A percentile compares a stretch with the other conserved stretches of the same genome.
Evolutionary conservation across 2,888 invertebrate genomes (phyloP).

Genomic region (Drosophila longiperda): DNA sequence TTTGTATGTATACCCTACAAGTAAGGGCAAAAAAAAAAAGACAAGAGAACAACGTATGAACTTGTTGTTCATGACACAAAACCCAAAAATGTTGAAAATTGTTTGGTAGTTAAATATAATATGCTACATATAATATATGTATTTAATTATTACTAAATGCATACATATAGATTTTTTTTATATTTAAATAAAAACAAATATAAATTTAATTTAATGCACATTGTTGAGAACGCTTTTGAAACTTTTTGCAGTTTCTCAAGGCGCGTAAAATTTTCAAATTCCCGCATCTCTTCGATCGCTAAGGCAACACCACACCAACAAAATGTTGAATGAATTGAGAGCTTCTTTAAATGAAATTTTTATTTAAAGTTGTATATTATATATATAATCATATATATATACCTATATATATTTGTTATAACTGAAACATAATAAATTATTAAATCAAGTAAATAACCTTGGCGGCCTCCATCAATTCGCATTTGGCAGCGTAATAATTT

Average conservation of each 20-base stretch:
- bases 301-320: conserved; percentile 1
- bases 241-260: conserved; percentile 66
- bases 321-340: not conserved
- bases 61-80: conserved; percentile 10
- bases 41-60: not conserved
- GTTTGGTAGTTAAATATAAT: conserved; percentile 49
- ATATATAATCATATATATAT: not conserved
- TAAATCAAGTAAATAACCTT: conserved; percentile 14
- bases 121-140: conserved; percentile 31
- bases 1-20: conserved; percentile 22
- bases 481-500: conserved; percentile 27
- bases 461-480: conserved; percentile 20
- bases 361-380: conserved; percentile 11
- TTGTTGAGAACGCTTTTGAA: not conserved
- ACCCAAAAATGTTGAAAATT: conserved; percentile 33
- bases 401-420: conserved; percentile 15
- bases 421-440: conserved; percentile 32
- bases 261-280: conserved; percentile 59
- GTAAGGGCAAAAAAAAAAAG: conserved; percentile 22
- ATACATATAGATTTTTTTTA: conserved; percentile 42
- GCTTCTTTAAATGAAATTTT: not conserved
- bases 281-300: conserved; percentile 62
- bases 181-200: conserved; percentile 51
- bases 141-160: conserved; percentile 43
- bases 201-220: conserved; percentile 31